A percentile compares a stretch with the other conserved stretches of the same genome.
These are phyloP conservation scores for Semicossyphus pulcher DNA, from an alignment of 2,113 vertebrate species.

Conservation along the genomic window DNA sequence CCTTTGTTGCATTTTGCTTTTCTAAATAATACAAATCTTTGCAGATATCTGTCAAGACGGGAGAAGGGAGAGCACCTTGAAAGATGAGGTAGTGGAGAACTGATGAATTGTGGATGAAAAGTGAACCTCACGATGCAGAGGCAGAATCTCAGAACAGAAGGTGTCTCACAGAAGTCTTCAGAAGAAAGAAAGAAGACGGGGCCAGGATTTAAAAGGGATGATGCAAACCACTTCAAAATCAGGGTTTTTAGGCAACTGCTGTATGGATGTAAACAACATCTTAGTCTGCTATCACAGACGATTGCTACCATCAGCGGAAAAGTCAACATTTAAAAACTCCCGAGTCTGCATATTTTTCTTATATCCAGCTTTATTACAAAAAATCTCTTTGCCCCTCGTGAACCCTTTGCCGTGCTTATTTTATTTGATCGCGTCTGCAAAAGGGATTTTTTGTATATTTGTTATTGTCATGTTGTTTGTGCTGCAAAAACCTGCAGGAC, in stretches of 20 bases:
- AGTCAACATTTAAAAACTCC: constrained; percentile 42
- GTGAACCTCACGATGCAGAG: constrained; percentile 17
- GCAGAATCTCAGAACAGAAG: constrained; percentile 26
- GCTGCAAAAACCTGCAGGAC: constrained; percentile 3
- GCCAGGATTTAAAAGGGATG: constrained; percentile 1
- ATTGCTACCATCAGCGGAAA: constrained; percentile 22
- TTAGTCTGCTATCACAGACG: constrained; percentile 9
- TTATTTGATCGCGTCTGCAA: constrained; percentile 15
- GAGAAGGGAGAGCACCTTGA: constrained; percentile 28
- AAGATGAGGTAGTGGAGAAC: constrained; percentile 19
- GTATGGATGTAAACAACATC: constrained; percentile 29
- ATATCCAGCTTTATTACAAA: neutral
- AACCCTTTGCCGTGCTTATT: constrained; percentile 9
- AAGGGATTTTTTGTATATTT: neutral
- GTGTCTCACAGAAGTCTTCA: constrained; percentile 23
- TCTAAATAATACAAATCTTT: constrained; percentile 54
- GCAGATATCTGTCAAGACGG: constrained; percentile 36
- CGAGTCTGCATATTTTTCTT: constrained; percentile 5
- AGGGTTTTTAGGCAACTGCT: constrained; percentile 7
- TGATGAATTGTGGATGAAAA: constrained; percentile 51
- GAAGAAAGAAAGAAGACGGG: constrained; percentile 10
- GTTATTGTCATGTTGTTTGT: constrained; percentile 21
- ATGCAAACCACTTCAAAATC: constrained; percentile 31
- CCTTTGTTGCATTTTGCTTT: constrained; percentile 32
- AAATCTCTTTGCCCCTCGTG: neutral